A percentile compares a stretch with the other conserved stretches of the same genome.
Conservation (phyloP, 2,888 invertebrate genomes). For the Phyllotreta striolata region DNA sequence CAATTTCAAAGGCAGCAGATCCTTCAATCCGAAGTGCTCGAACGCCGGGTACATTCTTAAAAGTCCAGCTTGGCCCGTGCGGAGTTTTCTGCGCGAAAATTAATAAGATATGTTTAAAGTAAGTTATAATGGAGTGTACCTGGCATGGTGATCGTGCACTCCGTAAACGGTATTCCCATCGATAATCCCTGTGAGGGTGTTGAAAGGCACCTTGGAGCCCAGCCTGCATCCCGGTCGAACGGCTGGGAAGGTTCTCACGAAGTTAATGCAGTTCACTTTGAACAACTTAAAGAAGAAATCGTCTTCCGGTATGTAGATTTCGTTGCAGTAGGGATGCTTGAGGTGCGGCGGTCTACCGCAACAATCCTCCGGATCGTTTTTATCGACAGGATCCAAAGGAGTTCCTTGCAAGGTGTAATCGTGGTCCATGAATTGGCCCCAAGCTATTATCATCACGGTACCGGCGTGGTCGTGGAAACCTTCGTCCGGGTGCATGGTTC, state of each 20-base stretch:
- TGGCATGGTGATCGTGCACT: constrained; percentile 80
- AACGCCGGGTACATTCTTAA: constrained; percentile 90
- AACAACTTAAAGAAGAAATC: constrained; percentile 90
- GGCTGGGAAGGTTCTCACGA: constrained; percentile 88
- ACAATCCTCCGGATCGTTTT: constrained; percentile 92
- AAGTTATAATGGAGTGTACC: constrained; percentile 60
- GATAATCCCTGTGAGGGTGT: constrained; percentile 84
- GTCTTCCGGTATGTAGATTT: constrained; percentile 86
- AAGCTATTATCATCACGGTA: constrained; percentile 91
- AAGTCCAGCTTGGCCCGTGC: constrained; percentile 82
- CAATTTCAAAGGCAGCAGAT: constrained; percentile 84
- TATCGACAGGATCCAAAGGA: constrained; percentile 83
- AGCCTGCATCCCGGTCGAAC: constrained; percentile 87
- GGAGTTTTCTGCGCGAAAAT: constrained; percentile 81
- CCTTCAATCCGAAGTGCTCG: constrained; percentile 85
- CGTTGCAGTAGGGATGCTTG: constrained; percentile 91
- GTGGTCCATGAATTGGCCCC: constrained; percentile 97
- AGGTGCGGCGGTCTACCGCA: constrained; percentile 82
- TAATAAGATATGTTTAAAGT: too few relatives aligned
- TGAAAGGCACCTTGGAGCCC: constrained; percentile 86
- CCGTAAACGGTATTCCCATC: constrained; percentile 93
- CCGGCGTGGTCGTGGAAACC: constrained; percentile 94
- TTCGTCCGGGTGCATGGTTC: constrained; percentile 92
- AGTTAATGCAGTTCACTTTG: constrained; percentile 87
- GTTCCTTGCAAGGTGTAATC: constrained; percentile 90